phyloP scores from a whole-genome alignment of 1,140 invertebrate species.

The Teleogryllus occipitalis region DNA sequence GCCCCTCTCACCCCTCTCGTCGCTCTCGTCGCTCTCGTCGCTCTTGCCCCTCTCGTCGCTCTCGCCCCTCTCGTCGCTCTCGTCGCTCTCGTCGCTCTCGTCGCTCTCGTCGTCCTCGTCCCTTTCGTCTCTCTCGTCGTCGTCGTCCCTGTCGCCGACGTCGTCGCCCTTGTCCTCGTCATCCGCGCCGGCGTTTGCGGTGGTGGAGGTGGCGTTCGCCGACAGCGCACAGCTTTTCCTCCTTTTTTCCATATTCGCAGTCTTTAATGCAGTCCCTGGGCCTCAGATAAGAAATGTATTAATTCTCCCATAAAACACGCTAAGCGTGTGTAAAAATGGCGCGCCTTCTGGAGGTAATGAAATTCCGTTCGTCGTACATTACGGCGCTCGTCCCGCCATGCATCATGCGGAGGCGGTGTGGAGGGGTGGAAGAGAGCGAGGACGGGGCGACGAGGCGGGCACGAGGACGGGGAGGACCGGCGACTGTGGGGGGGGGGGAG shows the following conservation, averaged over 20 bases:
- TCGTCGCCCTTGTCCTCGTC: too few species aligned
- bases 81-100: too few species aligned
- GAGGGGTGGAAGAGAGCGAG: neutral
- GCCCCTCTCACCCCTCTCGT: too few species aligned
- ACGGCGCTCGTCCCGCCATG: neutral
- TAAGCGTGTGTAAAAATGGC: conserved; percentile 4
- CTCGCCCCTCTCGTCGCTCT: too few species aligned
- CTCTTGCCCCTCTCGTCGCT: too few species aligned
- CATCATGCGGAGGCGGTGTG: neutral
- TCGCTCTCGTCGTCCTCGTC: too few species aligned
- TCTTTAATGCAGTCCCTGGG: neutral
- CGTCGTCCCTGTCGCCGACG: too few species aligned
- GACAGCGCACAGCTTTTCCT: neutral
- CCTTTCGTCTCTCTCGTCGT: too few species aligned
- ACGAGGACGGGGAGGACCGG: neutral
- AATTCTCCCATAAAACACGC: neutral
- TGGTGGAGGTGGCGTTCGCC: too few species aligned
- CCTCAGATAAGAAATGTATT: neutral
- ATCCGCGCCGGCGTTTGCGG: too few species aligned
- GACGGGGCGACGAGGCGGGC: neutral
- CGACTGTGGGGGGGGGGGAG: too few species aligned
- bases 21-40: too few species aligned
- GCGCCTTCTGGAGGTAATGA: neutral
- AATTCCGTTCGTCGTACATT: neutral
- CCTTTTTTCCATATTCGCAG: neutral